These are phyloP conservation scores for Chelon labrosus DNA, from an alignment of 2,797 vertebrate species.

Conservation along the genomic window DNA sequence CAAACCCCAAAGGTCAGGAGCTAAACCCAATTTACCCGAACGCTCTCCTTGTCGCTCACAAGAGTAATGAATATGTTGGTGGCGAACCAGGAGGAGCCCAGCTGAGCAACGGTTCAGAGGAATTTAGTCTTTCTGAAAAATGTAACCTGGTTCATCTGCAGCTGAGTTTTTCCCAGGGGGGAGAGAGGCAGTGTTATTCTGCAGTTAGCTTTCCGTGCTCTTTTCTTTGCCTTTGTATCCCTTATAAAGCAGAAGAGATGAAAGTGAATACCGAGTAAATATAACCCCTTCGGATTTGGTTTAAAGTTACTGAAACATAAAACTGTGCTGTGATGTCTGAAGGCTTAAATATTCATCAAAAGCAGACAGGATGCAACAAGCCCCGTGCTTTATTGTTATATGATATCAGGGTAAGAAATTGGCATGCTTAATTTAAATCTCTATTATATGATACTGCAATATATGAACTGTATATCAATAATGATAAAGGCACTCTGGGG, in stretches of 20 bases:
- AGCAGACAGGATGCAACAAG: constrained; percentile 38
- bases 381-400: constrained; percentile 31
- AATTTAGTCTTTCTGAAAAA: constrained; percentile 71
- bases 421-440: not conserved
- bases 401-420: constrained; percentile 27
- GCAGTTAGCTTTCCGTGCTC: constrained; percentile 21
- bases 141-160: constrained; percentile 55
- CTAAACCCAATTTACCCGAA: constrained; percentile 85
- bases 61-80: constrained; percentile 83
- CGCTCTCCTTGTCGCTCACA: constrained; percentile 79
- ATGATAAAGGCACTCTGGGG: not conserved
- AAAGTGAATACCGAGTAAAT: constrained; percentile 54
- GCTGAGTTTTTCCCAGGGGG: constrained; percentile 51
- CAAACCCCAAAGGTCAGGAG: constrained; percentile 85
- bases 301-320: constrained; percentile 50
- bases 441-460: constrained; percentile 3
- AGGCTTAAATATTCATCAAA: constrained; percentile 63
- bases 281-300: constrained; percentile 45
- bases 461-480: constrained; percentile 6
- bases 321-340: constrained; percentile 30
- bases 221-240: constrained; percentile 46
- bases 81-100: constrained; percentile 58
- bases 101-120: constrained; percentile 58
- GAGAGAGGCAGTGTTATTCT: constrained; percentile 20
- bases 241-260: constrained; percentile 44